A percentile compares a stretch with the other conserved stretches of the same genome.
Conservation (phyloP, 2,113 vertebrate species). For the Sander vitreus region DNA sequence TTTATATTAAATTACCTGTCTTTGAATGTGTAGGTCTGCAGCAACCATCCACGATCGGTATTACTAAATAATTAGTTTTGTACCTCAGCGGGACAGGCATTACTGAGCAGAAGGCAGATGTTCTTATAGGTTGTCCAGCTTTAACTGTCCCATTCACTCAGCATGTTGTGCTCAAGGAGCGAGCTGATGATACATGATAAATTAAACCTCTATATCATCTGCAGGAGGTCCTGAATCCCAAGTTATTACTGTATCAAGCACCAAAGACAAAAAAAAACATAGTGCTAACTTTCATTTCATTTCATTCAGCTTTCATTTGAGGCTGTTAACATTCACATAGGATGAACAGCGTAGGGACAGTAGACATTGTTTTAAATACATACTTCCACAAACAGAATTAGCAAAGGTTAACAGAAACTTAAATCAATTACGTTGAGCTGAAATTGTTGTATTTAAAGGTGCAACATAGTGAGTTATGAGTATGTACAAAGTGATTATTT, state of each 20-base stretch:
- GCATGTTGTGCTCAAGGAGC: constrained; percentile 35
- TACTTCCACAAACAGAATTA: not conserved
- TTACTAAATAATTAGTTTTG: constrained; percentile 72
- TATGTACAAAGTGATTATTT: not conserved
- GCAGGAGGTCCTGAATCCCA: constrained; percentile 11
- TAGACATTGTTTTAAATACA: not conserved
- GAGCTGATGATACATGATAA: constrained; percentile 25
- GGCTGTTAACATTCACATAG: not conserved
- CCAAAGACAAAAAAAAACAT: not conserved
- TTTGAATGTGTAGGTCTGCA: constrained; percentile 29
- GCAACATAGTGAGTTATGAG: not conserved
- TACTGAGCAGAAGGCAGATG: constrained; percentile 64
- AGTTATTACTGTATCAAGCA: constrained; percentile 2
- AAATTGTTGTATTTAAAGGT: not conserved
- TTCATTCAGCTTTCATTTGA: not conserved
- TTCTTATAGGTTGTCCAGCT: constrained; percentile 35
- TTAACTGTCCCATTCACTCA: constrained; percentile 29
- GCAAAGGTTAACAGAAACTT: too few relatives aligned
- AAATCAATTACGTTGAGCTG: not conserved
- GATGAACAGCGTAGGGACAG: not conserved
- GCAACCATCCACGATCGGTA: constrained; percentile 44
- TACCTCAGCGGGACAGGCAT: constrained; percentile 58
- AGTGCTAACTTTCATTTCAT: not conserved
- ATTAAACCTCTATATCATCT: constrained; percentile 28
- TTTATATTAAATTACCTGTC: constrained; percentile 57